Percentiles rank a stretch among this genome's conserved stretches.
Evolutionary conservation across 2,797 vertebrate species (phyloP).

Genomic region (Dromococcyx pavoninus): DNA sequence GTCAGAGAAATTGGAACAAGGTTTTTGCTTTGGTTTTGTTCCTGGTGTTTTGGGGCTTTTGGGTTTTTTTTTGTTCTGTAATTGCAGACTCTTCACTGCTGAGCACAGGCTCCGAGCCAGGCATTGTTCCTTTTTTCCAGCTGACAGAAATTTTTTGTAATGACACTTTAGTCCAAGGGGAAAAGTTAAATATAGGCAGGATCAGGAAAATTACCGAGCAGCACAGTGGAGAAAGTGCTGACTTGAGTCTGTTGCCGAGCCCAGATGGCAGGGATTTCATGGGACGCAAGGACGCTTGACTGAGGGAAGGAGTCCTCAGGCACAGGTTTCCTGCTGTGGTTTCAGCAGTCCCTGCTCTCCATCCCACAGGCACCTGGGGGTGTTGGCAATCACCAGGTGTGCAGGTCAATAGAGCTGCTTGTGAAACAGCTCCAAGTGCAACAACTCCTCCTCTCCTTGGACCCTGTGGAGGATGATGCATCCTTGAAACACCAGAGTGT

Average conservation of each 20-base stretch:
- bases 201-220: not conserved
- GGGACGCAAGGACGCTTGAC: rapidly evolving
- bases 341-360: not conserved
- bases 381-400: not conserved
- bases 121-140: not conserved
- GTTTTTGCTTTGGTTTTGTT: slow-evolving; percentile 16
- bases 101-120: slow-evolving; percentile 25
- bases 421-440: not conserved
- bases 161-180: not conserved
- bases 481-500: not conserved
- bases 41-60: not conserved
- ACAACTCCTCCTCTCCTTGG: not conserved
- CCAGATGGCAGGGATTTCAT: rapidly evolving
- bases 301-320: too few relatives aligned
- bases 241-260: not conserved
- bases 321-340: too few relatives aligned
- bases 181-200: slow-evolving; percentile 48
- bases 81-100: slow-evolving; percentile 33
- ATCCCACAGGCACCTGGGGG: rapidly evolving
- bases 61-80: not conserved
- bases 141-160: slow-evolving; percentile 11
- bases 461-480: rapidly evolving
- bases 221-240: slow-evolving; percentile 1
- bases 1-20: not conserved
- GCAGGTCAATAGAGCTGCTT: not conserved